Conservation (phyloP, 2,113 vertebrate species). For the Protobothrops mucrosquamatus region DNA sequence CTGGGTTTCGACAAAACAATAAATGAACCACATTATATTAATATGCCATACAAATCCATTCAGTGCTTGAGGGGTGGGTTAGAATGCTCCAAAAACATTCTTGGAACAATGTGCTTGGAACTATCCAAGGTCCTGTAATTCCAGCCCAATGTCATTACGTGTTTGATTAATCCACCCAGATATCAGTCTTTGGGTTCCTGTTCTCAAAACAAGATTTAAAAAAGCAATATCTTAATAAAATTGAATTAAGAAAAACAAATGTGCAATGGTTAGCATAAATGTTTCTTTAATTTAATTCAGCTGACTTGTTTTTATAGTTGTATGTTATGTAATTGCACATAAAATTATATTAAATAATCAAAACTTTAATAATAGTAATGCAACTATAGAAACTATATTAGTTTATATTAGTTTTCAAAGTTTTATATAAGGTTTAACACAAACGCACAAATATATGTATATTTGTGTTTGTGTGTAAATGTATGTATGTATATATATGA, state of each 20-base stretch:
- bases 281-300: background rate
- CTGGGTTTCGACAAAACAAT: background rate
- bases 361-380: background rate
- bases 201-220: background rate
- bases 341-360: background rate
- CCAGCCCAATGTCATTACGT: background rate
- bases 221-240: background rate
- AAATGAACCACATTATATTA: background rate
- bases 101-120: background rate
- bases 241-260: background rate
- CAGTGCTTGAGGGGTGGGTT: background rate
- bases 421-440: background rate
- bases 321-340: background rate
- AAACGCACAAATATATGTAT: background rate
- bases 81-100: background rate
- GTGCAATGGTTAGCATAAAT: background rate
- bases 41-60: background rate
- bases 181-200: background rate
- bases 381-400: background rate
- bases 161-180: background rate
- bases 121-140: conserved; percentile 13
- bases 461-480: background rate
- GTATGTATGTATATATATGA: no score
- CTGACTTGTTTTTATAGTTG: background rate
- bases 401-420: background rate